Conservation (phyloP, 35 echinoderm and acorn worm genomes). For the Stichopus chloronotus region DNA sequence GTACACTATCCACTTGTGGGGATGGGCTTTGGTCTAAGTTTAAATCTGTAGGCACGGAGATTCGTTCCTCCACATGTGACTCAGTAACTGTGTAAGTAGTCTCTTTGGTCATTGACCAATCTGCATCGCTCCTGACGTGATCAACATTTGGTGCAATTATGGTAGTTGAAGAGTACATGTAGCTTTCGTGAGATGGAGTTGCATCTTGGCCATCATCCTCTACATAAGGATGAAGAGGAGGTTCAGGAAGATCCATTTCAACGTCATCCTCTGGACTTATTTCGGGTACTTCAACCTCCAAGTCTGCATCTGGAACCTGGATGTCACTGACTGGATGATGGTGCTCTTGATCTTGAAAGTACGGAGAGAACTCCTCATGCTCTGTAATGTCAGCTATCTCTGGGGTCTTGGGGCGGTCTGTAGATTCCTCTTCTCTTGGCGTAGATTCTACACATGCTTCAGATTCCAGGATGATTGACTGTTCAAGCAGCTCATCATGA, state of each 20-base stretch:
- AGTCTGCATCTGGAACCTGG: conserved; percentile 34
- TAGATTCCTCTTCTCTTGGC: conserved; percentile 60
- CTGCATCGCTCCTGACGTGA: conserved; percentile 22
- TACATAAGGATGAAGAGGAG: conserved; percentile 33
- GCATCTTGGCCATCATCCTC: conserved; percentile 2
- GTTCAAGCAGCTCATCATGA: conserved; percentile 59
- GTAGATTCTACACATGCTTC: conserved; percentile 55
- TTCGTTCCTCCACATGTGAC: neutral
- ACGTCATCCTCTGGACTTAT: conserved; percentile 63
- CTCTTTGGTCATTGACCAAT: conserved; percentile 22
- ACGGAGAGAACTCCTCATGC: conserved; percentile 53
- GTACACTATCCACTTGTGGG: conserved; percentile 43
- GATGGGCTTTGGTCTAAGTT: conserved; percentile 17
- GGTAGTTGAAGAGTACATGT: conserved; percentile 13
- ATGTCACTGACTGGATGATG: conserved; percentile 42
- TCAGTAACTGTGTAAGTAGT: neutral
- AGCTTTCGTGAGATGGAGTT: neutral
- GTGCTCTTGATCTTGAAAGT: conserved; percentile 56
- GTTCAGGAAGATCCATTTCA: conserved; percentile 55
- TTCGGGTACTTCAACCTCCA: conserved; percentile 42
- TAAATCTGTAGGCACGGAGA: conserved; percentile 36
- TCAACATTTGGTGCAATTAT: conserved; percentile 19
- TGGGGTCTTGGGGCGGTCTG: conserved; percentile 70
- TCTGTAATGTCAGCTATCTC: conserved; percentile 92
- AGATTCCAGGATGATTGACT: conserved; percentile 59